Percentiles rank a stretch among this genome's conserved stretches.
Evolutionary conservation across 2,888 invertebrate species (phyloP).

Genomic region (Lycaena phlaeas): DNA sequence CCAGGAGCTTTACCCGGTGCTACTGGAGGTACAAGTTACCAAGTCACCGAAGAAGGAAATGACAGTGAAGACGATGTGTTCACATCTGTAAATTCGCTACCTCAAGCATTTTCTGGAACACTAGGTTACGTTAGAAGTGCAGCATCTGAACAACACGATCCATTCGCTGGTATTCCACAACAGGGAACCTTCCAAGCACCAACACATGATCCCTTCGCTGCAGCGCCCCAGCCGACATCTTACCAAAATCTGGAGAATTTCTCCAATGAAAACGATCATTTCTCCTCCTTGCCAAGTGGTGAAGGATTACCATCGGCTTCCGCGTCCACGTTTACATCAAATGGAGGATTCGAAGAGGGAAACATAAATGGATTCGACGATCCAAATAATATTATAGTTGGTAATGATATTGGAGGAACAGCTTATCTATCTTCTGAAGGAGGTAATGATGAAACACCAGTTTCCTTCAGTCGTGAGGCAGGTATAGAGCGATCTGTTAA

Average conservation of each 20-base stretch:
- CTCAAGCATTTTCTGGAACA: conserved; percentile 46
- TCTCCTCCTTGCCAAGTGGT: conserved; percentile 30
- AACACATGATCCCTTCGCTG: conserved; percentile 36
- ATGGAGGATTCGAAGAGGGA: neutral
- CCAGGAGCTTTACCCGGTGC: conserved; percentile 39
- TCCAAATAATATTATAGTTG: conserved; percentile 32
- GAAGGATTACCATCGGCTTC: conserved; percentile 27
- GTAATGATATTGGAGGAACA: conserved; percentile 29
- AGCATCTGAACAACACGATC: conserved; percentile 35
- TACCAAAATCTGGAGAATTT: conserved; percentile 36
- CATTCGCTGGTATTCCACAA: conserved; percentile 35
- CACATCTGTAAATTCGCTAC: conserved; percentile 41
- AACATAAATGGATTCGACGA: conserved; percentile 34
- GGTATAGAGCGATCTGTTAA: conserved; percentile 50
- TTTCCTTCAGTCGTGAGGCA: conserved; percentile 47
- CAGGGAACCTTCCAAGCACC: conserved; percentile 33
- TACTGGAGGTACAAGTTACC: conserved; percentile 32
- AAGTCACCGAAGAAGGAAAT: conserved; percentile 56
- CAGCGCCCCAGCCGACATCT: conserved; percentile 33
- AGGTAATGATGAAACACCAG: conserved; percentile 35
- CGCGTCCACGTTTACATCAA: conserved; percentile 32
- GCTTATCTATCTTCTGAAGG: conserved; percentile 29
- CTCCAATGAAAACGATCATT: conserved; percentile 32
- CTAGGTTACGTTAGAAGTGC: conserved; percentile 41
- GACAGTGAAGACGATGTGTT: conserved; percentile 51